Percentiles rank a stretch among this genome's conserved stretches.
phyloP scores from a whole-genome alignment of 2,888 invertebrate genomes.

The Elegia similella region DNA sequence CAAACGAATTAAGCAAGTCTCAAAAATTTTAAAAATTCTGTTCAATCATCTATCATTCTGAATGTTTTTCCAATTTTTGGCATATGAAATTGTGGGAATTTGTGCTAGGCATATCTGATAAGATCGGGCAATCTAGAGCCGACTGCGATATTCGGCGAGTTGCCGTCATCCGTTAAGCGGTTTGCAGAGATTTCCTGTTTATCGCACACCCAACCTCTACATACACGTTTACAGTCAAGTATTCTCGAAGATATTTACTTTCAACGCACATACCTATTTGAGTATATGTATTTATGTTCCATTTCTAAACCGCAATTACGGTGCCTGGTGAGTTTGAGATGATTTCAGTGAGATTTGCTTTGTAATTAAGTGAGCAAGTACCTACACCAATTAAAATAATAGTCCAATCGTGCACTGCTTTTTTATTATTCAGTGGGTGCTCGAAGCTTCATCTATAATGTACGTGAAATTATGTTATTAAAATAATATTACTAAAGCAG shows the following conservation, averaged over 20 bases:
- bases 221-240: neutral
- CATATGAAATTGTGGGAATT: constrained; percentile 3
- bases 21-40: too few relatives aligned
- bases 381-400: neutral
- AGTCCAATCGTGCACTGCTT: neutral
- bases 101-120: neutral
- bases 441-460: neutral
- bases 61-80: neutral
- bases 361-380: neutral
- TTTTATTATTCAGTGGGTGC: constrained; percentile 4
- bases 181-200: neutral
- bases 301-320: too few relatives aligned
- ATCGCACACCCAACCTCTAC: neutral
- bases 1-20: too few relatives aligned
- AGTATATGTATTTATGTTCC: too few relatives aligned
- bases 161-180: constrained; percentile 1
- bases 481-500: neutral
- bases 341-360: neutral
- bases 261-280: too few relatives aligned
- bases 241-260: too few relatives aligned
- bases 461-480: neutral
- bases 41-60: neutral
- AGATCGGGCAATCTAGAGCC: constrained; percentile 4
- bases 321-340: too few relatives aligned
- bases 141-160: neutral